A percentile compares a stretch with the other conserved stretches of the same genome.
Evolutionary conservation across 1,140 invertebrate species (phyloP).

Genomic region (Drosophila paulistorum): DNA sequence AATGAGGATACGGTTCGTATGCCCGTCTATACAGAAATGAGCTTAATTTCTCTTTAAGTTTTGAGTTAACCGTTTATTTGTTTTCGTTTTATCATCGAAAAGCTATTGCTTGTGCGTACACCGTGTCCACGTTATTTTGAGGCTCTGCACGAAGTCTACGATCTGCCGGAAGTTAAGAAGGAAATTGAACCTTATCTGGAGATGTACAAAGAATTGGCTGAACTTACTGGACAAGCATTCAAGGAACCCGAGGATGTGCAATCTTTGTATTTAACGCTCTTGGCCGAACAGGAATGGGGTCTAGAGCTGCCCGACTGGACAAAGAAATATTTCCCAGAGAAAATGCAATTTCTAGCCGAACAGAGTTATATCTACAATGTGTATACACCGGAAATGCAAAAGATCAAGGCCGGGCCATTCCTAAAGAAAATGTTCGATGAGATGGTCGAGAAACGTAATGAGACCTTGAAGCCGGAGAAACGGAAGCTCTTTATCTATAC

Average conservation of each 20-base stretch:
- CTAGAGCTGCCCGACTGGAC: conserved; percentile 87
- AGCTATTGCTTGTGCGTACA: conserved; percentile 85
- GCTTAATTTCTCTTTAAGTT: background rate
- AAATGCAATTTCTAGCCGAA: conserved; percentile 84
- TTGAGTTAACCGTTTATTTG: background rate
- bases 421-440: conserved; percentile 87
- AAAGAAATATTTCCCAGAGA: conserved; percentile 86
- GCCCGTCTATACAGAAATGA: background rate
- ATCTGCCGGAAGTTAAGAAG: conserved; percentile 83
- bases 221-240: conserved; percentile 85
- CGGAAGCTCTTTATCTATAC: conserved; percentile 88
- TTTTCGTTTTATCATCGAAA: conserved; percentile 7
- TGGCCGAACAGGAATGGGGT: conserved; percentile 86
- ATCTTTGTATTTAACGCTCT: conserved; percentile 86
- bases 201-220: conserved; percentile 85
- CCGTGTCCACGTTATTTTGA: conserved; percentile 86
- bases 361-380: conserved; percentile 86
- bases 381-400: conserved; percentile 85
- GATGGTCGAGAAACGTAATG: conserved; percentile 84
- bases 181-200: conserved; percentile 84
- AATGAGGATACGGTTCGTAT: conserved; percentile 86
- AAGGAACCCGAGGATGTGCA: conserved; percentile 86
- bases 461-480: conserved; percentile 83
- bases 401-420: conserved; percentile 86
- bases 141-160: conserved; percentile 84